A percentile compares a stretch with the other conserved stretches of the same genome.
These are phyloP conservation scores for Blera fallax DNA, from an alignment of 2,888 invertebrate genomes.

Conservation along the genomic window DNA sequence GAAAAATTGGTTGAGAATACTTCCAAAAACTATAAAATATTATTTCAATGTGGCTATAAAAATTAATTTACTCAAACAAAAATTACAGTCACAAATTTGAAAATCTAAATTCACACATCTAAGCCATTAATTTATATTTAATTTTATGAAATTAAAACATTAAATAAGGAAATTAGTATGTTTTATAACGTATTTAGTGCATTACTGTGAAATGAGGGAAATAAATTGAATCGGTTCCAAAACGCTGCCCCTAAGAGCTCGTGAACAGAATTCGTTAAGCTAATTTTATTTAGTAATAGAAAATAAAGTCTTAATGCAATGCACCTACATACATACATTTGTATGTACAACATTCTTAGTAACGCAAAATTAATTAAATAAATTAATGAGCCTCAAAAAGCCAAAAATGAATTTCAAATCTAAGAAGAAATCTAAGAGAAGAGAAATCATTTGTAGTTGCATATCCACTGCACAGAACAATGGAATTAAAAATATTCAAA, in stretches of 20 bases:
- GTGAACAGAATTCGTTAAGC: slow-evolving; percentile 23
- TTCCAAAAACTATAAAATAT: no score
- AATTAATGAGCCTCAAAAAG: slow-evolving; percentile 64
- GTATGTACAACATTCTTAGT: slow-evolving; percentile 59
- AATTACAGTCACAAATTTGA: no score
- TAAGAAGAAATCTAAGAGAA: no score
- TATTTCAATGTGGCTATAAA: no score
- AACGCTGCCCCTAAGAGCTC: background rate
- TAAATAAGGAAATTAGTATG: no score
- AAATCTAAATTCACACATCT: no score
- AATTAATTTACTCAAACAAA: no score
- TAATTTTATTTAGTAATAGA: slow-evolving; percentile 28
- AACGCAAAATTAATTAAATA: slow-evolving; percentile 67
- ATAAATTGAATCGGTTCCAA: slow-evolving; percentile 41
- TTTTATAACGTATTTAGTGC: no score
- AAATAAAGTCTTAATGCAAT: slow-evolving; percentile 16
- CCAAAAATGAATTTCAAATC: slow-evolving; percentile 52
- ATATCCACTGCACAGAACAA: slow-evolving; percentile 41
- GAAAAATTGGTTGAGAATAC: no score
- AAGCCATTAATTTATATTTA: no score
- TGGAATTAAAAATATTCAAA: slow-evolving; percentile 63
- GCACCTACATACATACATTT: no score
- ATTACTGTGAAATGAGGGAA: background rate
- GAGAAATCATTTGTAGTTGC: slow-evolving; percentile 39
- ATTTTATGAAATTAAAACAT: no score